A percentile compares a stretch with the other conserved stretches of the same genome.
Conservation (phyloP, 2,797 vertebrate genomes). For the Danionella dracula region DNA sequence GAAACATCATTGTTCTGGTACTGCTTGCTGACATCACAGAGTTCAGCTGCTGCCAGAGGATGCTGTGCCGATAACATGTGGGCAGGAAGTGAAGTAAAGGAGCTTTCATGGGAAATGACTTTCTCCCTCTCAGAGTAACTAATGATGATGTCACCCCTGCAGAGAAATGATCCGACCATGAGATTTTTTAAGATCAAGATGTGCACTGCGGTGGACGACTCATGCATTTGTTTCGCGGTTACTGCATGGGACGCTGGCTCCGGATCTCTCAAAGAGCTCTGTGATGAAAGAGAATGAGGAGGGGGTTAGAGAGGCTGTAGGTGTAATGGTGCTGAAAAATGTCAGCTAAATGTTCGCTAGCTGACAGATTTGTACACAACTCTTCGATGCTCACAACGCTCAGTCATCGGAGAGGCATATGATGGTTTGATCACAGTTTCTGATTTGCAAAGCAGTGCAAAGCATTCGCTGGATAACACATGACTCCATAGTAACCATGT, state of each 20-base stretch:
- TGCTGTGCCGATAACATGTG: conserved; percentile 36
- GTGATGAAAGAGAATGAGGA: conserved; percentile 3
- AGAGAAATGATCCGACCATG: neutral
- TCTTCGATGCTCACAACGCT: neutral
- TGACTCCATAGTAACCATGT: no score
- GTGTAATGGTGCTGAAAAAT: conserved; percentile 15
- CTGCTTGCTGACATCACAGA: conserved; percentile 40
- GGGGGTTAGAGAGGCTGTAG: conserved; percentile 1
- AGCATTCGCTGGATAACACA: neutral
- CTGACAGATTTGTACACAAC: conserved; percentile 1
- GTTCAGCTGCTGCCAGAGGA: conserved; percentile 27
- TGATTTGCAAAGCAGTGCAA: neutral
- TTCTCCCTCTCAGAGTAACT: neutral
- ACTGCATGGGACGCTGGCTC: neutral
- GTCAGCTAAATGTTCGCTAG: neutral
- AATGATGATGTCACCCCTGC: conserved; percentile 5
- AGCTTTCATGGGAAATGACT: neutral
- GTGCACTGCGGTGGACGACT: no score
- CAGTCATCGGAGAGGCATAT: neutral
- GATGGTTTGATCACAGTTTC: neutral
- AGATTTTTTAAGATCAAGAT: neutral
- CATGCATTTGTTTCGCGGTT: neutral
- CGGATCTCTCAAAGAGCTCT: neutral
- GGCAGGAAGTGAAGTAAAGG: conserved; percentile 33
- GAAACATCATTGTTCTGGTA: conserved; percentile 26